Percentiles rank a stretch among this genome's conserved stretches.
Conservation (phyloP, 2,888 invertebrate genomes). For the Unio delphinus region DNA sequence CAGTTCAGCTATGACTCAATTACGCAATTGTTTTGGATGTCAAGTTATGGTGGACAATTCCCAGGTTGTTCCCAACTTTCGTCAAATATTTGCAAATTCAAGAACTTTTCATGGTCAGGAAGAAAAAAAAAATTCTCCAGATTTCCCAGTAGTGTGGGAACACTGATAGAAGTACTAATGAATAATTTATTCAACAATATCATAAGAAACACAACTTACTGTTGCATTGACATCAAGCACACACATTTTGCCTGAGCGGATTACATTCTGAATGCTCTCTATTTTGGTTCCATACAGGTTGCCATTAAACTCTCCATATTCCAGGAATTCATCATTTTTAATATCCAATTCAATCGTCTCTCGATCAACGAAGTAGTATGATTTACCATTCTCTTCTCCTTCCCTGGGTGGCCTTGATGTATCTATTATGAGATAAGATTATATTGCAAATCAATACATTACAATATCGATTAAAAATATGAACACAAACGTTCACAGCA, state of each 20-base stretch:
- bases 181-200: background rate
- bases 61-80: no score
- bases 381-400: slow-evolving; percentile 95
- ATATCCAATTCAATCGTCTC: slow-evolving; percentile 97
- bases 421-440: slow-evolving; percentile 76
- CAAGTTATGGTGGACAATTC: no score
- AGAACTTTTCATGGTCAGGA: no score
- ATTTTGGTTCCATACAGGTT: slow-evolving; percentile 96
- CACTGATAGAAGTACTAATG: background rate
- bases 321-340: slow-evolving; percentile 91
- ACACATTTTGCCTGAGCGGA: slow-evolving; percentile 96
- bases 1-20: no score
- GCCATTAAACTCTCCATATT: slow-evolving; percentile 97
- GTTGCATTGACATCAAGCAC: slow-evolving; percentile 94
- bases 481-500: no score
- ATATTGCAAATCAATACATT: background rate
- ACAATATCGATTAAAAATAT: no score
- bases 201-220: slow-evolving; percentile 52
- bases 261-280: slow-evolving; percentile 94
- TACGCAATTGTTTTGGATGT: no score
- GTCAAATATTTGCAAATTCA: no score
- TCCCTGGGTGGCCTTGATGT: slow-evolving; percentile 95
- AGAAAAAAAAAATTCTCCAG: no score
- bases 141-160: no score
- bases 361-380: slow-evolving; percentile 96